phyloP scores from a whole-genome alignment of 2,888 invertebrate species.

The Conus canariensis region DNA sequence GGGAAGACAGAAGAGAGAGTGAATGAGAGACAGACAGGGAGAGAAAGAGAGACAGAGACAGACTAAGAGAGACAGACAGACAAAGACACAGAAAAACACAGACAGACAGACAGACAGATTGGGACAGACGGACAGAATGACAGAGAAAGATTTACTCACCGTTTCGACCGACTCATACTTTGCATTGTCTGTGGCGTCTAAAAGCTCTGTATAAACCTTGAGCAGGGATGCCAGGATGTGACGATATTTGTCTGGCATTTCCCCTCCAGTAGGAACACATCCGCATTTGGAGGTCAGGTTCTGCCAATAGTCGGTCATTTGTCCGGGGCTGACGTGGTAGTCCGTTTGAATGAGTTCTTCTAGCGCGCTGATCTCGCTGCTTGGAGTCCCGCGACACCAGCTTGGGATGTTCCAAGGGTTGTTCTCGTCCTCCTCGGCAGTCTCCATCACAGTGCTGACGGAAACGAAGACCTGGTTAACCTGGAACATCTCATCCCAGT shows the following conservation, averaged over 20 bases:
- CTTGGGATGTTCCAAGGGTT: background rate
- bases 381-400: background rate
- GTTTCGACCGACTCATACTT: constrained; percentile 2
- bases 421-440: background rate
- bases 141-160: background rate
- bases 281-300: background rate
- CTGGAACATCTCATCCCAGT: background rate
- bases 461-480: background rate
- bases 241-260: background rate
- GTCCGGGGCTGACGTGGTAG: constrained; percentile 12
- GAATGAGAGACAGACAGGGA: background rate
- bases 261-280: background rate
- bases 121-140: background rate
- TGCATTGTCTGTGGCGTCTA: background rate
- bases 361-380: background rate
- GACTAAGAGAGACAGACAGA: background rate
- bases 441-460: background rate
- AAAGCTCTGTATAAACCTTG: background rate
- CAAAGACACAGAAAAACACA: background rate
- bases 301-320: constrained; percentile 13
- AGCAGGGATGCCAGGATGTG: background rate
- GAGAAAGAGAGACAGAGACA: background rate
- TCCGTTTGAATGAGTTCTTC: constrained; percentile 17
- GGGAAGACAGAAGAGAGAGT: too few relatives aligned
- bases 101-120: background rate